Evolutionary conservation across 2,888 invertebrate species (phyloP).

Genomic region (Nomada goodeniana): DNA sequence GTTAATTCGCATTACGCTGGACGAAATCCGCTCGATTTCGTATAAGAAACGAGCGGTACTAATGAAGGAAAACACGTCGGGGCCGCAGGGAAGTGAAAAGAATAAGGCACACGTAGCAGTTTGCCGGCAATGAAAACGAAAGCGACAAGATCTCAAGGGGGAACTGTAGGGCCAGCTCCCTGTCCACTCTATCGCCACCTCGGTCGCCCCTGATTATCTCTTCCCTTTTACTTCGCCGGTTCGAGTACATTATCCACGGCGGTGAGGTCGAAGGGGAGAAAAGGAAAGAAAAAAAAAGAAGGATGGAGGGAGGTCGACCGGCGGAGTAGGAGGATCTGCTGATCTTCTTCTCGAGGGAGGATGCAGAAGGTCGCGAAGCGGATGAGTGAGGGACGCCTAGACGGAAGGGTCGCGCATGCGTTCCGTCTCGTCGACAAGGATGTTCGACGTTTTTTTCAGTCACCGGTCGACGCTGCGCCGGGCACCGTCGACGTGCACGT

Average conservation of each 20-base stretch:
- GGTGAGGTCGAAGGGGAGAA: conserved; percentile 20
- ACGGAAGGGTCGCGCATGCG: conserved; percentile 72
- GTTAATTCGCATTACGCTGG: neutral
- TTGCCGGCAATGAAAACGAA: conserved; percentile 51
- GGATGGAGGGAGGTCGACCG: conserved; percentile 4
- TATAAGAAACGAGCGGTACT: neutral
- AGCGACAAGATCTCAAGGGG: conserved; percentile 56
- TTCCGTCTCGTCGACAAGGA: conserved; percentile 62
- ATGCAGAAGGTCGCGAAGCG: conserved; percentile 64
- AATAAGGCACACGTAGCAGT: conserved; percentile 39
- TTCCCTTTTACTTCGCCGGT: conserved; percentile 16
- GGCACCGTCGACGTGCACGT: conserved; percentile 69
- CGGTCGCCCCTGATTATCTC: conserved; percentile 18
- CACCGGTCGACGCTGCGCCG: conserved; percentile 82
- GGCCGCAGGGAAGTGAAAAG: conserved; percentile 1
- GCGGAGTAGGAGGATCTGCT: conserved; percentile 57
- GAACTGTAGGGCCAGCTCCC: conserved; percentile 20
- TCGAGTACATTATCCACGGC: conserved; percentile 35
- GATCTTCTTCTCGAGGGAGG: conserved; percentile 67
- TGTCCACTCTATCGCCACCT: conserved; percentile 6
- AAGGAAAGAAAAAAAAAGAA: neutral
- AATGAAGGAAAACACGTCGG: neutral
- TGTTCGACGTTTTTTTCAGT: conserved; percentile 81
- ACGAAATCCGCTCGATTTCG: no score
- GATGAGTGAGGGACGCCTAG: conserved; percentile 53